phyloP scores from a whole-genome alignment of 2,888 invertebrate genomes.

The Drosophila parthenogenetica region DNA sequence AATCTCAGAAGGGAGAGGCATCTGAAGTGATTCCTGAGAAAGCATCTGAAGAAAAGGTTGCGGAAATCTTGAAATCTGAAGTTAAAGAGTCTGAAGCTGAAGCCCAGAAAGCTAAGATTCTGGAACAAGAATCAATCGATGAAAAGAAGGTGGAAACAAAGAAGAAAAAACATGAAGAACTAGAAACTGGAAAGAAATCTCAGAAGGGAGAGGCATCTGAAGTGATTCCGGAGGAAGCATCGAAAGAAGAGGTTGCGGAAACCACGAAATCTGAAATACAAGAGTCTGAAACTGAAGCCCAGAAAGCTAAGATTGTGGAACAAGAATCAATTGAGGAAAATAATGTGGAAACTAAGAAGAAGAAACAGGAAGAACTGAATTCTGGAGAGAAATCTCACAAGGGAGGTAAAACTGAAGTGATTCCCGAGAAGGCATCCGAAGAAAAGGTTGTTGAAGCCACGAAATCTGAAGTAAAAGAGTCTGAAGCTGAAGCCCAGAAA shows the following conservation, averaged over 20 bases:
- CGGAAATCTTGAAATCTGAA: slow-evolving; percentile 40
- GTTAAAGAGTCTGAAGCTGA: slow-evolving; percentile 37
- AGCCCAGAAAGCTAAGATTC: slow-evolving; percentile 14
- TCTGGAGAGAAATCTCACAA: neutral
- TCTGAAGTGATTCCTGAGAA: slow-evolving; percentile 18
- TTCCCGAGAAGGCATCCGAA: slow-evolving; percentile 21
- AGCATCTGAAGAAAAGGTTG: slow-evolving; percentile 11
- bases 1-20: slow-evolving; percentile 17
- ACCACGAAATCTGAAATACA: slow-evolving; percentile 9
- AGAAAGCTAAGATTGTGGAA: slow-evolving; percentile 27
- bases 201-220: slow-evolving; percentile 9
- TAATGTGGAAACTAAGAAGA: slow-evolving; percentile 17
- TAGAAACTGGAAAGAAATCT: neutral
- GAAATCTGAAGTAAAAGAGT: slow-evolving; percentile 7
- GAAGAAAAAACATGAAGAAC: too few species aligned
- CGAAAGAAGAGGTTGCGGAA: slow-evolving; percentile 11
- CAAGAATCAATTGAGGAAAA: slow-evolving; percentile 19
- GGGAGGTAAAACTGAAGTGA: slow-evolving; percentile 30
- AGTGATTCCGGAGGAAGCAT: slow-evolving; percentile 12
- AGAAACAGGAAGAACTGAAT: neutral
- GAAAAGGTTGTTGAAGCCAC: slow-evolving; percentile 29
- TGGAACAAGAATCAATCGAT: slow-evolving; percentile 7
- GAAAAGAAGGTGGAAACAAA: too few species aligned
- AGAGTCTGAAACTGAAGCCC: slow-evolving; percentile 11
- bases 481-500: slow-evolving; percentile 3